Conservation (phyloP, 1,140 invertebrate species). For the Helicoverpa armigera region DNA sequence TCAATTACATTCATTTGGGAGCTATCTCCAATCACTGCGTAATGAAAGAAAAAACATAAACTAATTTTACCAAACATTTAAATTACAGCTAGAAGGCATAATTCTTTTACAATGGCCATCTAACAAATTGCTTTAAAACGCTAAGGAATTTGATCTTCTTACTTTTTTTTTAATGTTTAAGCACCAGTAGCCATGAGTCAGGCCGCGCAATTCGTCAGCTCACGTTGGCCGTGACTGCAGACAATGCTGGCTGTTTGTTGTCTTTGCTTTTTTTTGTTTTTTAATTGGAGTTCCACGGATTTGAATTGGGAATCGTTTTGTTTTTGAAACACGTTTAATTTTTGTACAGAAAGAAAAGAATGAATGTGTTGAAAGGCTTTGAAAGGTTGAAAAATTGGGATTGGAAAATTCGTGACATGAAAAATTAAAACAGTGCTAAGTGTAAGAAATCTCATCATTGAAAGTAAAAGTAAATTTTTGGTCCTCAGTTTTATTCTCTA, state of each 20-base stretch:
- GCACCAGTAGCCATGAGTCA: constrained; percentile 46
- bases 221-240: constrained; percentile 46
- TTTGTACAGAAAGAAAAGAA: neutral
- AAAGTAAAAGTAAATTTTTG: no score
- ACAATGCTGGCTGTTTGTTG: constrained; percentile 52
- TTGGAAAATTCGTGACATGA: no score
- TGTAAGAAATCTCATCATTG: no score
- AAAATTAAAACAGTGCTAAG: no score
- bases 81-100: no score
- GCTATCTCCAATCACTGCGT: no score
- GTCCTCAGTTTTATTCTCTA: no score
- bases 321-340: neutral
- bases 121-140: neutral
- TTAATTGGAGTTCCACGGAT: constrained; percentile 43
- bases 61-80: no score
- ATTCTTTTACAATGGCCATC: neutral
- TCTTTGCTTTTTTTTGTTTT: constrained; percentile 52
- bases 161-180: constrained; percentile 2
- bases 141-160: neutral
- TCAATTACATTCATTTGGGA: no score
- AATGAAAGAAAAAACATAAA: no score
- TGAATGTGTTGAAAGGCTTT: no score
- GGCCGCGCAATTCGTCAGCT: constrained; percentile 49
- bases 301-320: neutral
- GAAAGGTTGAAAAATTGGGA: no score